Base-by-base conservation (phyloP, 2,888 invertebrate species). In the Volucella zonaria region DNA sequence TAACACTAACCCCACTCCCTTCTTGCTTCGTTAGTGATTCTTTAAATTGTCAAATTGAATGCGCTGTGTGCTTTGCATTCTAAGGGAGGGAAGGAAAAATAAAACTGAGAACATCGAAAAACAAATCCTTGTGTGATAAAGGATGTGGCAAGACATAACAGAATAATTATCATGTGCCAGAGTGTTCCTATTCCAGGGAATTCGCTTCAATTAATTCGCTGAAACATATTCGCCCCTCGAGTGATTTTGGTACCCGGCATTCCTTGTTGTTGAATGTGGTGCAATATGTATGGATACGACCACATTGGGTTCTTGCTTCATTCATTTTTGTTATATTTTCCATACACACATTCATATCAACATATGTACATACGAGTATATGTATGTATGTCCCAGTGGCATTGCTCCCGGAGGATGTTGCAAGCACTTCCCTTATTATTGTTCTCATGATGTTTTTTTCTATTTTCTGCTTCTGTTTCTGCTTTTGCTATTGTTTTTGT, bases 181-280 rank as follows among this genome's bases (percentile, higher is more conserved):
- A 78, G 82, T 64, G 77, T 77, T 45, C 49, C 71, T 68, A 47
- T 18, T 45, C 66, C 71, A 67, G 49, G 59, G 61, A 70, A 71
- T 61, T 77, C 49, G 54, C 61, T 71, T 82, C 77, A 71, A 82
- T 78, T 74, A 78, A 64, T 67, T 74, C 61, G 43, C 40, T n/a
- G 23, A 59, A 76, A 82, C 52, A 73, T 42, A 52, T 62, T 64
- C 61, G 38, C 43, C 73, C 79, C 82, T 68, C 51, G 68, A 74
- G 78, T 78, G 74, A 78, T 82, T 82, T 74, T 64, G 78, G 74
- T 74, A 78, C 15, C 71, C 77, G 67, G 43, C 62, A 14, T 31
- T 51, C 61, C 61, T 52, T 38, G 40, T 40, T 47, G 47, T 74
- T 47, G 38, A 31, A 18, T 56, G 38, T 14, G 66, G 58, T 54